Percentiles rank a stretch among this genome's conserved stretches.
These are phyloP conservation scores for Cynoglossus semilaevis DNA, from an alignment of 2,113 vertebrate genomes.

Conservation along the genomic window DNA sequence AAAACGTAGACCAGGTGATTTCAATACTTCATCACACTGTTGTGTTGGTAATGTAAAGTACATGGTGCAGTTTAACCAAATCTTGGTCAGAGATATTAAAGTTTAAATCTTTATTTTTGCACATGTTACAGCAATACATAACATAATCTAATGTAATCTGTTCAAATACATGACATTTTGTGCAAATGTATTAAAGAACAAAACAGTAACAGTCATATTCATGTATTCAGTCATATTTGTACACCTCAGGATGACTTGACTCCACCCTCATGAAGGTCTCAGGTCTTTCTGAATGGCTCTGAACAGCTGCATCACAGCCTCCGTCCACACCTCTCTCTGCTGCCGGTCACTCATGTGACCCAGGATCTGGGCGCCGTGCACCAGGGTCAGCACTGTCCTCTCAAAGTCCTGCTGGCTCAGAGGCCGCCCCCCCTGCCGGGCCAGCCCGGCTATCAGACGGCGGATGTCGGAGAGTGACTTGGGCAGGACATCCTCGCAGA, in stretches of 20 bases:
- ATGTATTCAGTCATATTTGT: too few species aligned
- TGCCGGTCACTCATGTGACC: constrained; percentile 65
- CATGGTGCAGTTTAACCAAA: too few species aligned
- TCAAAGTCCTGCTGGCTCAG: constrained; percentile 88
- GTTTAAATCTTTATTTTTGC: too few species aligned
- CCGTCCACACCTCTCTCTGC: constrained; percentile 83
- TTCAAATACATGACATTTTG: too few species aligned
- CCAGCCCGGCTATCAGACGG: constrained; percentile 76
- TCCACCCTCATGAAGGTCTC: constrained; percentile 40
- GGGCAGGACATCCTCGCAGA: constrained; percentile 88
- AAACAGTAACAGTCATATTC: too few species aligned
- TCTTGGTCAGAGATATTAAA: too few species aligned
- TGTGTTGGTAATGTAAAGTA: too few species aligned
- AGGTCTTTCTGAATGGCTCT: constrained; percentile 82
- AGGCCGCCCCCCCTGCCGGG: constrained; percentile 40
- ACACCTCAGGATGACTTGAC: background rate
- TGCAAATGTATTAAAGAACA: too few species aligned
- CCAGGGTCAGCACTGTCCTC: constrained; percentile 87
- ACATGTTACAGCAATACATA: too few species aligned
- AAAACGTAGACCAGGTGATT: too few species aligned
- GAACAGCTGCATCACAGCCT: constrained; percentile 81
- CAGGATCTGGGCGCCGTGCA: constrained; percentile 80
- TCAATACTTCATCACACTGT: too few species aligned
- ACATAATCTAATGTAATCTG: too few species aligned
- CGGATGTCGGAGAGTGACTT: constrained; percentile 84